Conservation (phyloP, 2,797 vertebrate species). For the Enteromius fasciolatus region DNA sequence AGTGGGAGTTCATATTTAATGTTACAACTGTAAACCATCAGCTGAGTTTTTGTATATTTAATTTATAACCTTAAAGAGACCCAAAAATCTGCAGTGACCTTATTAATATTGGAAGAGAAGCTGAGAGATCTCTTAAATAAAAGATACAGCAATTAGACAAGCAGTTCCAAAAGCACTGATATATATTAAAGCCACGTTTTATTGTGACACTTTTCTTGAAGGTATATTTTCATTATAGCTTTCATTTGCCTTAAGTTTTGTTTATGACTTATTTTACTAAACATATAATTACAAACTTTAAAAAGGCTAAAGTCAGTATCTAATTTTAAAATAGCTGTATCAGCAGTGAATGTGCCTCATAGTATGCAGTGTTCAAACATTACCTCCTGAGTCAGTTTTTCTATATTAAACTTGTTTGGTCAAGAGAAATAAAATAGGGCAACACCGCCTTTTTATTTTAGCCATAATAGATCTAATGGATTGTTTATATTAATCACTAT, state of each 20-base stretch:
- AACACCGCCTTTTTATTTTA: not conserved
- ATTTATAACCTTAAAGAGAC: not conserved
- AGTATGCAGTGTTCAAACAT: not conserved
- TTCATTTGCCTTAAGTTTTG: not conserved
- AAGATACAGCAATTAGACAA: not conserved
- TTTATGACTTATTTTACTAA: conserved; percentile 1
- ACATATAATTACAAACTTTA: not conserved
- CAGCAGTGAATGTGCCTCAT: not conserved
- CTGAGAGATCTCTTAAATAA: conserved; percentile 7
- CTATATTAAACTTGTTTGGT: not conserved
- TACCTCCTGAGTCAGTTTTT: not conserved
- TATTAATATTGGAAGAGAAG: not conserved
- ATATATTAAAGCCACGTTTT: not conserved
- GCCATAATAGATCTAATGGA: not conserved
- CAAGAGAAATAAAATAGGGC: not conserved
- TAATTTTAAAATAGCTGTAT: not conserved
- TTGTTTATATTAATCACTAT: not conserved
- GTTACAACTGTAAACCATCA: not conserved
- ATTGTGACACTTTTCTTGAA: not conserved
- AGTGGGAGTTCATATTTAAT: not conserved
- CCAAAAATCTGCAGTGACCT: conserved; percentile 9
- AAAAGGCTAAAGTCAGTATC: not conserved
- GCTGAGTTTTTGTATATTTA: not conserved
- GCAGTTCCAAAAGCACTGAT: not conserved
- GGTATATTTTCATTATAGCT: not conserved